Percentiles rank a stretch among this genome's conserved stretches.
Evolutionary conservation across 2,797 vertebrate species (phyloP).

Genomic region (Lutjanus argentimaculatus): DNA sequence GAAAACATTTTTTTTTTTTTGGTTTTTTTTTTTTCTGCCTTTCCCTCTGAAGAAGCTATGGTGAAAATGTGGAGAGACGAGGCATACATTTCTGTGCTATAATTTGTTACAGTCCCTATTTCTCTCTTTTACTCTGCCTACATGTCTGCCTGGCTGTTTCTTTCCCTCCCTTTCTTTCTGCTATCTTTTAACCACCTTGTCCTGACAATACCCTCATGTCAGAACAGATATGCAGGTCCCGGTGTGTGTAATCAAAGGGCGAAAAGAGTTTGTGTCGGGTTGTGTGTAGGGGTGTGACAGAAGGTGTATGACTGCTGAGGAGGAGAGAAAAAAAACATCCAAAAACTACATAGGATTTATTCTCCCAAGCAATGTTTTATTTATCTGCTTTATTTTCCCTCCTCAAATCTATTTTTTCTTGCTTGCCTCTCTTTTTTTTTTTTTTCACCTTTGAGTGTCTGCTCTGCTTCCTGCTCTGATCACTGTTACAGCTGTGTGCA

Average conservation of each 20-base stretch:
- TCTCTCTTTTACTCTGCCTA: constrained; percentile 14
- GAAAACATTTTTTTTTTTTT: constrained; percentile 43
- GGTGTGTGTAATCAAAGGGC: constrained; percentile 54
- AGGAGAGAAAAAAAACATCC: not conserved
- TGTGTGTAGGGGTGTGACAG: constrained; percentile 32
- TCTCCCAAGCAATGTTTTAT: constrained; percentile 35
- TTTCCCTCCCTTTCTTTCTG: constrained; percentile 28
- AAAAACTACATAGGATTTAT: constrained; percentile 34
- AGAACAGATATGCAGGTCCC: constrained; percentile 42
- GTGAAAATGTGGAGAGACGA: constrained; percentile 39
- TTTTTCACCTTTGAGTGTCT: constrained; percentile 29
- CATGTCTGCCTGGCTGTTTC: constrained; percentile 25
- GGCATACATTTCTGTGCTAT: constrained; percentile 10
- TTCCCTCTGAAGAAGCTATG: constrained; percentile 15
- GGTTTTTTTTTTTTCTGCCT: constrained; percentile 17
- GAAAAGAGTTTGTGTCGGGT: constrained; percentile 33
- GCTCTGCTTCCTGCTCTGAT: constrained; percentile 55
- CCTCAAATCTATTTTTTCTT: constrained; percentile 33
- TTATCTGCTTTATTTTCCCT: constrained; percentile 20
- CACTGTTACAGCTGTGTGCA: constrained; percentile 45
- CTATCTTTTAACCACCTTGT: constrained; percentile 52
- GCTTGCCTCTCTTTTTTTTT: constrained; percentile 25
- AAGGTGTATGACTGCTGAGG: constrained; percentile 19
- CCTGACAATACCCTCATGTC: constrained; percentile 50
- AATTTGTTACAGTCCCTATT: constrained; percentile 32